Base-by-base conservation (phyloP, 2,113 vertebrate genomes). In the Atherinomorus stipes region DNA sequence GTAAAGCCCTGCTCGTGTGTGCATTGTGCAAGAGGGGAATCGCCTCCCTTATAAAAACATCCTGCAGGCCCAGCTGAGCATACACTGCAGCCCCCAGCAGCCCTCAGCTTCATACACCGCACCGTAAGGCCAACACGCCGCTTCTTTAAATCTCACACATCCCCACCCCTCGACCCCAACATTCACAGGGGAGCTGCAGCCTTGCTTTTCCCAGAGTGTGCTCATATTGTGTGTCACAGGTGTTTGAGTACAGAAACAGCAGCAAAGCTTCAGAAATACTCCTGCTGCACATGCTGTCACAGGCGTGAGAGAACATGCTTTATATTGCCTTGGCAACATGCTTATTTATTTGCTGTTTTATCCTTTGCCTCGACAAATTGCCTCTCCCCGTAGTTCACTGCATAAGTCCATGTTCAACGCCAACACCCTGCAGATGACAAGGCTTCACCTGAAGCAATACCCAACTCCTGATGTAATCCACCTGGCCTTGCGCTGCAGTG, bases 21-120 rank as follows among this genome's bases (percentile, higher is more conserved):
- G 59, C 58, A 53, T 51, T 51, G 72, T 74, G 74, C 58, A 72
- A 66, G 74, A 79, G 64, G 66, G 44, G 74, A 71, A 73, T 74
- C 49, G 18, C 76, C 80, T 88, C 70, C 74, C 75, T 90, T 84
- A 83, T 83, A 89, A 88, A 91, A 92, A 92, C 86, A 88, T 91
- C 89, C 83, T 92, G 81, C 75, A 81, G 64, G 76, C 77, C 83
- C 90, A 92, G 87, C 90, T 93, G 86, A 91, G 91, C 74, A 84
- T 73, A 90, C 78, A 91, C 52, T 13, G 44, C 57, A 64, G 76
- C 73, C 85, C 73, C 75, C 76, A 73, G 79, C 77, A 81, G 78
- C 84, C 56, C 85, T 50, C 10, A 53, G 73, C 81, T 75, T 45
- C 16, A 40, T 67, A 63, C 64, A 60, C 51, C 1, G 52, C 51